These are phyloP conservation scores for Murina feae DNA, from an alignment of 2,113 vertebrate species.

Conservation along the genomic window DNA sequence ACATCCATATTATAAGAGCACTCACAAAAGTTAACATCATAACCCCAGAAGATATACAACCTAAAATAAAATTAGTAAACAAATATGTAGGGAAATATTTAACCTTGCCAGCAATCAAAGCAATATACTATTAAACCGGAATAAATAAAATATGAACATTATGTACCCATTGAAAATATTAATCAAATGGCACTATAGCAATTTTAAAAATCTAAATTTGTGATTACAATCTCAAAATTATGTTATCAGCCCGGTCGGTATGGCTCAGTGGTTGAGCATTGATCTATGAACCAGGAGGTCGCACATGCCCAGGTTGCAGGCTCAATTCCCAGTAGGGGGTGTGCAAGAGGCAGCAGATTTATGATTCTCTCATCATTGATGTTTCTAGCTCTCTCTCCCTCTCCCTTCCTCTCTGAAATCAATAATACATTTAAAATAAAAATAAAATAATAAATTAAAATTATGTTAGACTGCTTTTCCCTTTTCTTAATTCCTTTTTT, in stretches of 20 bases:
- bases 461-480: not conserved
- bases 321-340: too few species aligned
- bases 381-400: too few species aligned
- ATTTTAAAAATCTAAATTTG: not conserved
- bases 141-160: not conserved
- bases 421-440: too few species aligned
- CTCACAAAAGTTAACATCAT: not conserved
- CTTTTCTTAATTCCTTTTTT: not conserved
- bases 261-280: too few species aligned
- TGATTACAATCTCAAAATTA: slow-evolving; percentile 15
- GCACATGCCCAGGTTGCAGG: too few species aligned
- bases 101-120: not conserved
- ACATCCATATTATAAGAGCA: not conserved
- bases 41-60: not conserved
- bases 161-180: not conserved
- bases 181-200: not conserved
- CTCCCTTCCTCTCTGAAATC: too few species aligned
- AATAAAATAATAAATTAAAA: too few species aligned
- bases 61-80: slow-evolving; percentile 1
- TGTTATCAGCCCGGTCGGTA: too few species aligned
- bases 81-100: not conserved
- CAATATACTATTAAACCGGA: not conserved
- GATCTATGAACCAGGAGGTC: too few species aligned
- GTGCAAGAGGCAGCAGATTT: too few species aligned
- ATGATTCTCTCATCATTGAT: too few species aligned